These are phyloP conservation scores for Patiria miniata DNA, from an alignment of 35 echinoderm and acorn worm species.

Conservation along the genomic window DNA sequence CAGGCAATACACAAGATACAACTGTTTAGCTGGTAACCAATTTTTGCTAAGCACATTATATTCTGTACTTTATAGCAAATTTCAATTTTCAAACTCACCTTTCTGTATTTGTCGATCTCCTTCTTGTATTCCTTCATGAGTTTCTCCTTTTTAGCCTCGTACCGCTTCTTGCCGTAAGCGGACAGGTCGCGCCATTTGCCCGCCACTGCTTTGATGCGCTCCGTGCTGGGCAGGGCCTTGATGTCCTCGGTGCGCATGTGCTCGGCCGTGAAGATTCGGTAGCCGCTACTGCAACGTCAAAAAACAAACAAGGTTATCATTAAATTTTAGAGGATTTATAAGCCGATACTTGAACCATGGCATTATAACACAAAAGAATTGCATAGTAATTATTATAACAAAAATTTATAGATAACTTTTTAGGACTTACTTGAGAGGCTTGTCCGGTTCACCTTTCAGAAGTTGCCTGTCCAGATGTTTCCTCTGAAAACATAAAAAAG, in stretches of 20 bases:
- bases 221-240: constrained; percentile 41
- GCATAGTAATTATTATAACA: too few species aligned
- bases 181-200: constrained; percentile 53
- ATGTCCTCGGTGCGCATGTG: constrained; percentile 49
- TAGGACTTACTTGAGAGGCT: constrained; percentile 45
- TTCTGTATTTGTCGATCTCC: constrained; percentile 61
- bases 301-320: neutral
- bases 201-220: constrained; percentile 60
- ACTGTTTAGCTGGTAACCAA: too few species aligned
- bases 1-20: too few species aligned
- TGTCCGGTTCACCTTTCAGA: constrained; percentile 24
- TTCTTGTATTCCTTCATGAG: constrained; percentile 66
- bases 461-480: constrained; percentile 32
- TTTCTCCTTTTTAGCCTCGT: constrained; percentile 62
- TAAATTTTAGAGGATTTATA: too few species aligned
- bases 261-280: constrained; percentile 57
- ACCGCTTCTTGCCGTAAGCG: constrained; percentile 64
- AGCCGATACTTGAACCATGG: too few species aligned
- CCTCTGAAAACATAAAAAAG: constrained; percentile 8
- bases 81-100: constrained; percentile 23
- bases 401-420: too few species aligned
- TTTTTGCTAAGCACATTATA: too few species aligned
- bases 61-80: too few species aligned
- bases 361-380: too few species aligned
- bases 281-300: constrained; percentile 44